A percentile compares a stretch with the other conserved stretches of the same genome.
These are phyloP conservation scores for Stratiomys singularior DNA, from an alignment of 2,888 invertebrate genomes.

Conservation along the genomic window DNA sequence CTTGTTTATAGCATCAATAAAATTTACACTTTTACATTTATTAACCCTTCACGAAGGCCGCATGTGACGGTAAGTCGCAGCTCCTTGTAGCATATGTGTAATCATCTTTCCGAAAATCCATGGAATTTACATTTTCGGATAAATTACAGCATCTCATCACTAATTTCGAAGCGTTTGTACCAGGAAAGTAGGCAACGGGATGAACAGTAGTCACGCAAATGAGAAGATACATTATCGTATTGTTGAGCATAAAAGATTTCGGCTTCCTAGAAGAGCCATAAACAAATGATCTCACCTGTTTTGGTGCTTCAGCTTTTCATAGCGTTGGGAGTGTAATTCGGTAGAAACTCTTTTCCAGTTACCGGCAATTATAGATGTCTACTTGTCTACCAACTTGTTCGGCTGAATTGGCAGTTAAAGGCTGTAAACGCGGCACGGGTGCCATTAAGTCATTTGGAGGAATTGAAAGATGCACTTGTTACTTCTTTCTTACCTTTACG, in stretches of 20 bases:
- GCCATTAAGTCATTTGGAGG: conserved; percentile 18
- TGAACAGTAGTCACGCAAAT: conserved; percentile 1
- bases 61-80: neutral
- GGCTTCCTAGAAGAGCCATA: conserved; percentile 34
- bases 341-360: conserved; percentile 39
- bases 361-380: conserved; percentile 43
- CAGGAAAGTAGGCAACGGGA: neutral
- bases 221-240: conserved; percentile 8
- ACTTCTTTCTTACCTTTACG: conserved; percentile 24
- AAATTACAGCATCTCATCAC: conserved; percentile 2
- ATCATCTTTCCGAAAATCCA: conserved; percentile 2
- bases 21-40: conserved; percentile 42
- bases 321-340: conserved; percentile 41
- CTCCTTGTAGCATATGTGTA: neutral
- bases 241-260: conserved; percentile 1
- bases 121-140: neutral
- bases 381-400: conserved; percentile 24
- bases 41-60: neutral
- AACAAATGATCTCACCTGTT: conserved; percentile 42
- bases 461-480: conserved; percentile 36
- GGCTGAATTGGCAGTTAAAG: conserved; percentile 26
- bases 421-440: conserved; percentile 30
- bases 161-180: neutral
- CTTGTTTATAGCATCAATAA: conserved; percentile 23
- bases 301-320: conserved; percentile 3